Evolutionary conservation across 2,888 invertebrate genomes (phyloP).

Genomic region (Polia nebulosa): DNA sequence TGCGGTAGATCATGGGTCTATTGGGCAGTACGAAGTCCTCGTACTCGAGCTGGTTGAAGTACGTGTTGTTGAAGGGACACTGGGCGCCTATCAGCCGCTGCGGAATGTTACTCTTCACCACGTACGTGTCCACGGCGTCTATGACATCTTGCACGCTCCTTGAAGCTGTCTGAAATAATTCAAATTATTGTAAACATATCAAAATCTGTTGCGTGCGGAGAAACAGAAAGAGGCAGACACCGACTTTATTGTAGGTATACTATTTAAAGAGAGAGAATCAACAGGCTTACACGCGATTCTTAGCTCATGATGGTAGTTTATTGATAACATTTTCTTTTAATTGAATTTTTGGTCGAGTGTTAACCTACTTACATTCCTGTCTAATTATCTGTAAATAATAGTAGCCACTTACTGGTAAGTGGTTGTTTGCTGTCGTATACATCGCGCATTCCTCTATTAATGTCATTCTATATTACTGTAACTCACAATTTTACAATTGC

Average conservation of each 20-base stretch:
- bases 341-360: background rate
- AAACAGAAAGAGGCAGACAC: too few relatives aligned
- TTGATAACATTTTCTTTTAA: background rate
- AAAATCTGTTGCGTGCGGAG: background rate
- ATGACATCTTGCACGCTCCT: constrained; percentile 78
- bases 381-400: constrained; percentile 1
- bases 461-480: too few relatives aligned
- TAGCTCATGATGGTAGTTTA: background rate
- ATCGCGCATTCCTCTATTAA: background rate
- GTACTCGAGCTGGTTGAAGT: constrained; percentile 81
- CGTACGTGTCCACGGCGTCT: constrained; percentile 76
- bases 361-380: background rate
- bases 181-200: background rate
- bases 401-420: background rate
- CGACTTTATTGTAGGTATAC: too few relatives aligned
- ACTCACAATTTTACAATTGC: background rate
- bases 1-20: constrained; percentile 87
- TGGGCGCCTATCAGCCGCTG: constrained; percentile 82
- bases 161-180: constrained; percentile 76
- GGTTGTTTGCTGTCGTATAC: background rate
- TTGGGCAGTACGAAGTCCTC: constrained; percentile 92
- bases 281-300: background rate
- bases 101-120: constrained; percentile 82
- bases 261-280: too few relatives aligned
- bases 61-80: constrained; percentile 82